Conservation (phyloP, 2,113 vertebrate species). For the Ginglymostoma cirratum region DNA sequence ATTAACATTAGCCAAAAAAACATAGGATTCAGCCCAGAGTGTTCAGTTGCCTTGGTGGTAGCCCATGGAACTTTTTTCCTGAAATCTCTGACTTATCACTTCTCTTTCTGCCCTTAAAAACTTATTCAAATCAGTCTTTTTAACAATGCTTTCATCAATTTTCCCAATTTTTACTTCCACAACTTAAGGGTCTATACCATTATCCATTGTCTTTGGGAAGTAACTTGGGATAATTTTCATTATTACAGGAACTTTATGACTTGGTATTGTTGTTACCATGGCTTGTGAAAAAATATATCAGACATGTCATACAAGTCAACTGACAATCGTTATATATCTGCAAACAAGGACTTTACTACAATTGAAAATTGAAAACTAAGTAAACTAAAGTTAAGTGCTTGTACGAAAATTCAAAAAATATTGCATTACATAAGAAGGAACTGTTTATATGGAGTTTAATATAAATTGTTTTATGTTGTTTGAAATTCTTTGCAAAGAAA, state of each 20-base stretch:
- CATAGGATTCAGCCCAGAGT: neutral
- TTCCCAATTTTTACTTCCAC: neutral
- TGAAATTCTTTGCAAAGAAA: neutral
- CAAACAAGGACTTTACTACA: neutral
- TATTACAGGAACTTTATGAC: neutral
- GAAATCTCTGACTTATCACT: neutral
- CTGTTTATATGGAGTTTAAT: neutral
- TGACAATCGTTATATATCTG: neutral
- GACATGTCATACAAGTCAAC: neutral
- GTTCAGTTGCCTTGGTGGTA: neutral
- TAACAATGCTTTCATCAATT: neutral
- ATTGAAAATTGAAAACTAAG: neutral
- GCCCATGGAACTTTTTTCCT: neutral
- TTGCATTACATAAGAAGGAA: neutral
- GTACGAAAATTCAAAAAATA: neutral
- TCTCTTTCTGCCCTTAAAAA: neutral
- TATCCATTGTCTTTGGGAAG: neutral
- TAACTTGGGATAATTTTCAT: neutral
- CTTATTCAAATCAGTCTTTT: neutral
- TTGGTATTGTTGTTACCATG: neutral
- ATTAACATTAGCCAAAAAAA: too few species aligned
- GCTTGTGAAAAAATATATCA: neutral
- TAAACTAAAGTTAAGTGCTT: neutral
- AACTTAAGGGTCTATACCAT: neutral
- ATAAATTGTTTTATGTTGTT: neutral